phyloP scores from a whole-genome alignment of 2,797 vertebrate species.

The Vireo griseus region DNA sequence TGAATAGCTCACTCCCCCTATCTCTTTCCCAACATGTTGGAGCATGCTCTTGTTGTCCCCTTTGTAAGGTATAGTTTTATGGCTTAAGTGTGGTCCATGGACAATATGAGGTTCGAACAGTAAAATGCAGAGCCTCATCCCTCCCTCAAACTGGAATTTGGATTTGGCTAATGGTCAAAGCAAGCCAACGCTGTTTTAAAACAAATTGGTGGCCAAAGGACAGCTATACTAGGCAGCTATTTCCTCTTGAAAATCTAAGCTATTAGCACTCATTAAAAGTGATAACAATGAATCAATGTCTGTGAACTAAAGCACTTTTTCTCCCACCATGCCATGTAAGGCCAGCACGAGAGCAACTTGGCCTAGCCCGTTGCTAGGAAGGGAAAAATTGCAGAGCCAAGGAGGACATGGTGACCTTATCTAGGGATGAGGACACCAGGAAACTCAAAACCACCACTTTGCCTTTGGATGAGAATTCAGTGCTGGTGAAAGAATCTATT shows the following conservation, averaged over 20 bases:
- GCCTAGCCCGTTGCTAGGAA: not conserved
- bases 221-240: not conserved
- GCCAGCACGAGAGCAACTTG: not conserved
- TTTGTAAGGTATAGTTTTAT: not conserved
- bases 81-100: not conserved
- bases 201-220: not conserved
- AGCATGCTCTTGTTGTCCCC: not conserved
- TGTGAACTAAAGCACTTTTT: not conserved
- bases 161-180: not conserved
- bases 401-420: constrained; percentile 10
- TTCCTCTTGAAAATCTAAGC: constrained; percentile 19
- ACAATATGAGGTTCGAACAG: not conserved
- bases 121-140: not conserved
- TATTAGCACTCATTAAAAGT: not conserved
- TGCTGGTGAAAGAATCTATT: constrained; percentile 8
- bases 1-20: accelerated
- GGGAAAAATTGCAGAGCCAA: not conserved
- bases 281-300: not conserved
- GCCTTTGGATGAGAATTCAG: constrained; percentile 7
- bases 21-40: not conserved
- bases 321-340: not conserved
- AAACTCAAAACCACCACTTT: constrained; percentile 12
- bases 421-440: not conserved
- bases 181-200: not conserved
- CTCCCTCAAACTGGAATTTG: not conserved